These are phyloP conservation scores for Drosophila nr. fundita DNA, from an alignment of 2,888 invertebrate genomes.

Conservation along the genomic window DNA sequence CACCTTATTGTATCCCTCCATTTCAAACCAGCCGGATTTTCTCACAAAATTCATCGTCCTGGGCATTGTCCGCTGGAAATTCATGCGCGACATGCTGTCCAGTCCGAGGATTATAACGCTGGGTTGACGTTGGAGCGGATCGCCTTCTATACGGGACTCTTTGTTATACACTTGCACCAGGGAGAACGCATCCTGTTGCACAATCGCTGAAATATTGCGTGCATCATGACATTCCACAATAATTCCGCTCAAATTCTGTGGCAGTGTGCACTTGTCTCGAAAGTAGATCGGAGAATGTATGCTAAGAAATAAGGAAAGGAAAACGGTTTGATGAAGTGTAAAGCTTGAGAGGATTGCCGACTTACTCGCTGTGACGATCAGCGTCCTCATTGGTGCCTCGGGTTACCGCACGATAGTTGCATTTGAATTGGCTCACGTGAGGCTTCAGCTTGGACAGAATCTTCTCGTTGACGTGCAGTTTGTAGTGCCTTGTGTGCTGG, in stretches of 20 bases:
- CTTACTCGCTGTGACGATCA: constrained; percentile 36
- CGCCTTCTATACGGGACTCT: neutral
- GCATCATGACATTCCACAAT: constrained; percentile 46
- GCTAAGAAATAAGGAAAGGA: constrained; percentile 8
- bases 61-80: constrained; percentile 90
- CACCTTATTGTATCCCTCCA: constrained; percentile 89
- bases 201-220: constrained; percentile 43
- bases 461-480: constrained; percentile 11
- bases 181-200: constrained; percentile 85
- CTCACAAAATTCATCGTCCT: constrained; percentile 88
- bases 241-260: constrained; percentile 26
- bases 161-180: constrained; percentile 83
- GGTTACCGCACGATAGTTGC: constrained; percentile 42
- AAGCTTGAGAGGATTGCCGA: neutral
- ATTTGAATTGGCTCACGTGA: neutral
- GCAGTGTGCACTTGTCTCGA: neutral
- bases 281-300: constrained; percentile 15
- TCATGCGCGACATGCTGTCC: constrained; percentile 87
- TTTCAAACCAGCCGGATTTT: constrained; percentile 87
- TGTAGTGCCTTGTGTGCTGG: constrained; percentile 20
- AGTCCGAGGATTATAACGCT: constrained; percentile 92
- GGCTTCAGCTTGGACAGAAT: constrained; percentile 1
- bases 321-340: neutral
- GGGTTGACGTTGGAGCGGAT: constrained; percentile 64
- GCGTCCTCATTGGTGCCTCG: neutral